Conservation (phyloP, 35 echinoderm and acorn worm species). For the Apostichopus californicus region DNA sequence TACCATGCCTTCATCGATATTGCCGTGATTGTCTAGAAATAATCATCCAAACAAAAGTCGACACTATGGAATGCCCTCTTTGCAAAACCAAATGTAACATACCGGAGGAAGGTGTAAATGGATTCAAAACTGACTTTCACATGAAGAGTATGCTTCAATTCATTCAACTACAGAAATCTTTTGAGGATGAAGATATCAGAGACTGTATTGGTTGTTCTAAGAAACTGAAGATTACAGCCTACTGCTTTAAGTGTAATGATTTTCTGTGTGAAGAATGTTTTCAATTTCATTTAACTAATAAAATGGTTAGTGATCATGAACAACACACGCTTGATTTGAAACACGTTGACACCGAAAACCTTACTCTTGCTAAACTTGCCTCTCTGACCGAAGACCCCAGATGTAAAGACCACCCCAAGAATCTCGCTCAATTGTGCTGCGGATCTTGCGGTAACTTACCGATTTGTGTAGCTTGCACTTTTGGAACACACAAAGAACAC, state of each 20-base stretch:
- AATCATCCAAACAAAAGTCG: not conserved
- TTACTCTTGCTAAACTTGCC: conserved; percentile 15
- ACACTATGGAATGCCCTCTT: not conserved
- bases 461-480: conserved; percentile 23
- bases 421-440: conserved; percentile 7
- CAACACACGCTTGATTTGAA: not conserved
- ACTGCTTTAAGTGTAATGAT: conserved; percentile 36
- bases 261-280: conserved; percentile 22
- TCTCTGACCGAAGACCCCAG: conserved; percentile 17
- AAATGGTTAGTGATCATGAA: conserved; percentile 20
- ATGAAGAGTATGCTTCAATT: conserved; percentile 31
- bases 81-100: conserved; percentile 15
- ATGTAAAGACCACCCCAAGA: not conserved
- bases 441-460: conserved; percentile 15
- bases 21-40: not conserved
- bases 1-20: conserved; percentile 43
- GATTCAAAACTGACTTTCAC: conserved; percentile 39
- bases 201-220: conserved; percentile 25
- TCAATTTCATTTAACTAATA: conserved; percentile 36
- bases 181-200: not conserved
- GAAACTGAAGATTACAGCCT: not conserved
- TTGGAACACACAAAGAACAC: conserved; percentile 38
- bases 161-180: conserved; percentile 6
- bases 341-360: conserved; percentile 8
- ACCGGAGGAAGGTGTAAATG: conserved; percentile 8